Percentiles rank a stretch among this genome's conserved stretches.
phyloP scores from a whole-genome alignment of 2,113 vertebrate genomes.

The Urocynchramus pylzowi region DNA sequence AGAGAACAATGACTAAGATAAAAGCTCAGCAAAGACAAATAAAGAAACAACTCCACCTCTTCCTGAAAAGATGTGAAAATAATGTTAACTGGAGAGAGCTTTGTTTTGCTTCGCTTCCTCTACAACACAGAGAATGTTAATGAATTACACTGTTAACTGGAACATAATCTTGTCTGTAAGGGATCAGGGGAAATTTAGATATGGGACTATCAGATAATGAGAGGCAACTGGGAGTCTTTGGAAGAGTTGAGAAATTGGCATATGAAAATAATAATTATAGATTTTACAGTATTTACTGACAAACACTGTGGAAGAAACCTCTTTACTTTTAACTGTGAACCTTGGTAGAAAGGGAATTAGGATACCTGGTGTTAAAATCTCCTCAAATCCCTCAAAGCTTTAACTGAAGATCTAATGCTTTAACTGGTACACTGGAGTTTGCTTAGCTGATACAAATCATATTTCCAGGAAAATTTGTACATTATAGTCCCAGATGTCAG shows the following conservation, averaged over 20 bases:
- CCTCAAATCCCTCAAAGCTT: slow-evolving; percentile 40
- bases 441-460: slow-evolving; percentile 29
- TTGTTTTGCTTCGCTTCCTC: slow-evolving; percentile 50
- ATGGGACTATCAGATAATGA: slow-evolving; percentile 59
- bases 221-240: slow-evolving; percentile 55
- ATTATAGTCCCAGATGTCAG: slow-evolving; percentile 28
- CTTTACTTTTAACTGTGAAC: slow-evolving; percentile 7
- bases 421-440: not conserved
- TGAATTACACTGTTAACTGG: slow-evolving; percentile 66
- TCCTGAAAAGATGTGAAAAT: slow-evolving; percentile 29
- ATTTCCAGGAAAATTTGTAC: slow-evolving; percentile 35
- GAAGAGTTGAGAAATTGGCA: slow-evolving; percentile 36
- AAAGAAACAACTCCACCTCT: slow-evolving; percentile 26
- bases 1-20: slow-evolving; percentile 12
- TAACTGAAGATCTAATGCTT: slow-evolving; percentile 28
- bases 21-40: slow-evolving; percentile 34
- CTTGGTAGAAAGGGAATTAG: slow-evolving; percentile 14
- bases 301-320: not conserved
- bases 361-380: slow-evolving; percentile 55
- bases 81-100: slow-evolving; percentile 21
- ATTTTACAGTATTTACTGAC: slow-evolving; percentile 64
- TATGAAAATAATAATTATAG: slow-evolving; percentile 66
- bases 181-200: slow-evolving; percentile 70
- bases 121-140: slow-evolving; percentile 59
- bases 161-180: slow-evolving; percentile 58